These are phyloP conservation scores for Hypothenemus hampei DNA, from an alignment of 1,140 invertebrate species.

Conservation along the genomic window DNA sequence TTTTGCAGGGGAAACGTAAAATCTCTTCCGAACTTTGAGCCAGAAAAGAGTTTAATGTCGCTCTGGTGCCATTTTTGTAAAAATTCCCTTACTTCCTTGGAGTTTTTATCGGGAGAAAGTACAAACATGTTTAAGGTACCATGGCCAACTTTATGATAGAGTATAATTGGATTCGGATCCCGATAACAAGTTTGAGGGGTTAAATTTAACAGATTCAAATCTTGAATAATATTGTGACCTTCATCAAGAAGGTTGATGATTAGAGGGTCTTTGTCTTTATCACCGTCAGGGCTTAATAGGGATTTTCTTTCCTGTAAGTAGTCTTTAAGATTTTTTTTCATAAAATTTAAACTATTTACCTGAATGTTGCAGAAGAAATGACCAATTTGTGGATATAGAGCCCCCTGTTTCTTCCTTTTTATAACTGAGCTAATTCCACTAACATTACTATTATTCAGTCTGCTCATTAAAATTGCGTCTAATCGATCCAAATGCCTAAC, in stretches of 20 bases:
- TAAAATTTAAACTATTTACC: too few relatives aligned
- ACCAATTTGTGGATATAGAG: slow-evolving; percentile 92
- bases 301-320: slow-evolving; percentile 66
- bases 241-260: slow-evolving; percentile 81
- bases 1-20: slow-evolving; percentile 84
- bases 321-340: too few relatives aligned
- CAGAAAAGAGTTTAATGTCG: slow-evolving; percentile 70
- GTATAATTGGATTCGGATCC: slow-evolving; percentile 83
- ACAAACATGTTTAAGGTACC: slow-evolving; percentile 97
- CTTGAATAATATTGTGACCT: slow-evolving; percentile 79
- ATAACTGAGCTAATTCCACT: slow-evolving; percentile 82
- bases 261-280: slow-evolving; percentile 76
- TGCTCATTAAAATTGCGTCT: slow-evolving; percentile 88
- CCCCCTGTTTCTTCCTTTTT: slow-evolving; percentile 73
- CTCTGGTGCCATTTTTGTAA: slow-evolving; percentile 82
- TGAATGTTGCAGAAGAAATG: slow-evolving; percentile 92
- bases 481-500: slow-evolving; percentile 85
- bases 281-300: slow-evolving; percentile 69
- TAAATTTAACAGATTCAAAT: slow-evolving; percentile 76
- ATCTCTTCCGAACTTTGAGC: slow-evolving; percentile 62
- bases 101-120: slow-evolving; percentile 87
- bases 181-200: slow-evolving; percentile 79
- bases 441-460: slow-evolving; percentile 87
- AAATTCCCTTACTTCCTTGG: slow-evolving; percentile 89
- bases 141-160: slow-evolving; percentile 96